These are phyloP conservation scores for Steatornis caripensis DNA, from an alignment of 2,113 vertebrate genomes.

Conservation along the genomic window DNA sequence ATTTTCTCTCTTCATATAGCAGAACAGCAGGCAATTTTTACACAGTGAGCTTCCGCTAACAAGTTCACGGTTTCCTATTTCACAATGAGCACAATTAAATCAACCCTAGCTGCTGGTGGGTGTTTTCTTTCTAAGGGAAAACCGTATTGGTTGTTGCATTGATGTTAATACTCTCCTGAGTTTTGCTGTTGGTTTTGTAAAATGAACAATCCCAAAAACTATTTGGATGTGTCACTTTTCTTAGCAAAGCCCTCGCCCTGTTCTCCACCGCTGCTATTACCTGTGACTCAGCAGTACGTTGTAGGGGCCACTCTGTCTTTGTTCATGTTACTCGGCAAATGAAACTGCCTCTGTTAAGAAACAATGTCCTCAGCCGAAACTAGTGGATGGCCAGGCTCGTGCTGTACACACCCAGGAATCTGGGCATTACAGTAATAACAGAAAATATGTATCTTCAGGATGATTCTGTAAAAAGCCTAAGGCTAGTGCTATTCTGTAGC, in stretches of 20 bases:
- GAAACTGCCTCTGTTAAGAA: background rate
- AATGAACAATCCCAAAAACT: background rate
- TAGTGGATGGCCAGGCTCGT: accelerated
- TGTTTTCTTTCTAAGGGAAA: background rate
- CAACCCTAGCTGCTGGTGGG: background rate
- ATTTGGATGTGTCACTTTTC: background rate
- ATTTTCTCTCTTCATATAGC: background rate
- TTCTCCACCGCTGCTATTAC: background rate
- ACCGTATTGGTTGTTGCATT: background rate
- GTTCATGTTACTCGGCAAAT: background rate
- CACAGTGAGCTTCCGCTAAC: background rate
- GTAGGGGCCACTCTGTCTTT: background rate
- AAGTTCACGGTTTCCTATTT: background rate
- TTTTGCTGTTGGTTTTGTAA: background rate
- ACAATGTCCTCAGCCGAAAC: background rate
- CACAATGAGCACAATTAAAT: background rate
- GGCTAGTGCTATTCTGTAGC: background rate
- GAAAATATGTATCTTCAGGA: background rate
- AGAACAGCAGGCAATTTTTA: background rate
- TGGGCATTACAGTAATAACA: background rate
- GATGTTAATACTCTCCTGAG: background rate
- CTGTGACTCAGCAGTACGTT: background rate
- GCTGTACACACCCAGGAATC: background rate
- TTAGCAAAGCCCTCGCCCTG: background rate
- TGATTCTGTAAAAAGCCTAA: background rate